Base-by-base conservation (phyloP, 2,113 vertebrate genomes). In the Lampris incognitus region DNA sequence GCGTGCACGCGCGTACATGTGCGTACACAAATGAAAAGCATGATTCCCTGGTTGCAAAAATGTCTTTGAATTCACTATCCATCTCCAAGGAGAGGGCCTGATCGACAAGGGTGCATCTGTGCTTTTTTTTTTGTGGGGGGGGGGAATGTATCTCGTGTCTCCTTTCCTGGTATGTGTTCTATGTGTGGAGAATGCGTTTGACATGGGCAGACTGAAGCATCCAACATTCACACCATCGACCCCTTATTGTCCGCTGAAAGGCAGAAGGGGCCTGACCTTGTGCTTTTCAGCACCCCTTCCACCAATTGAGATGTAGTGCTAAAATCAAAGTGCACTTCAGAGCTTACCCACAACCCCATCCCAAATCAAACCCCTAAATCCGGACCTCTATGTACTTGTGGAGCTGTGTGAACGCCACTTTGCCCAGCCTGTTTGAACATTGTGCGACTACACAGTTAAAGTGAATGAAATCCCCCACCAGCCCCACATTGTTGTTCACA, bases 161-260 rank as follows among this genome's bases (percentile, higher is more conserved):
- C 82, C 61, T 70, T 40, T 63, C 56, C n/a, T 59, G 79, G 66
- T 24, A 85, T 79, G 65, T 37, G 73, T 69, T 61, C 63, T 64
- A 57, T 62, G 74, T 59, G 78, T 70, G 51, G 41, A 74, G 57
- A 76, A 74, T 81, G 55, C 56, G 63, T 84, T 66, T 70, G 70
- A 71, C 78, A 77, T 74, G 55, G 86, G 70, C 64, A 40, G 61
- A 84, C 37, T 11, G 67, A 81, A 86, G 68, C 75, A 11, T 85
- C 81, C 63, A 90, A 87, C 88, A 89, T 92, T 93, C 90, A 83
- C 74, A 69, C 78, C 62, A 62, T 73, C 88, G 86, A 76, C 86
- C 76, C 84, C 70, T 69, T 74, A 86, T 90, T 85, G 90, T 89
- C 76, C 5, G 38, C 62, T 71, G 69, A 63, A 49, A 70, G 41